A percentile compares a stretch with the other conserved stretches of the same genome.
phyloP scores from a whole-genome alignment of 2,888 invertebrate genomes.

The Tinea pellionella region DNA sequence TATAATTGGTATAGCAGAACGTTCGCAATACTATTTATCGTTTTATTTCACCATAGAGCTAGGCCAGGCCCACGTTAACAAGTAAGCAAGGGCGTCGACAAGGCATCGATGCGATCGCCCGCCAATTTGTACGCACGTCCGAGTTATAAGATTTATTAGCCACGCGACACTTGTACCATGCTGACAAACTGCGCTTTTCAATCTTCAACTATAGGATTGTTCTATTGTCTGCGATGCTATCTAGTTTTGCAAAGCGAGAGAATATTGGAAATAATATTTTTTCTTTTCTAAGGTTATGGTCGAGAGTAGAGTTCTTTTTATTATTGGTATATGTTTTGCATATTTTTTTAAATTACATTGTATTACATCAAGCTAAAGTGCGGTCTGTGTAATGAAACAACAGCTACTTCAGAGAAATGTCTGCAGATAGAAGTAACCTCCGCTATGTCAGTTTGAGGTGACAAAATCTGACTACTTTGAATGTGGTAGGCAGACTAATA shows the following conservation, averaged over 20 bases:
- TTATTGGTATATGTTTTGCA: too few relatives aligned
- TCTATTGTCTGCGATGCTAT: neutral
- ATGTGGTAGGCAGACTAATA: too few relatives aligned
- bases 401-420: too few relatives aligned
- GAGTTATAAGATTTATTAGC: constrained; percentile 46
- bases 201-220: neutral
- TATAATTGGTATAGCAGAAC: neutral
- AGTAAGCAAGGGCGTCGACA: constrained; percentile 4
- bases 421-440: too few relatives aligned
- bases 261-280: too few relatives aligned
- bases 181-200: constrained; percentile 1
- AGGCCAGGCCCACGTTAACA: neutral
- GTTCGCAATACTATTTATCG: neutral
- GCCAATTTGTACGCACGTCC: constrained; percentile 64
- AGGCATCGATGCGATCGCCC: constrained; percentile 34
- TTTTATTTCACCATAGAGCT: neutral
- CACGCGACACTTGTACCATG: constrained; percentile 35
- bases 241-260: neutral
- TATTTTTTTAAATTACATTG: too few relatives aligned
- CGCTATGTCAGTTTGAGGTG: too few relatives aligned
- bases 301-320: too few relatives aligned
- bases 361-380: too few relatives aligned
- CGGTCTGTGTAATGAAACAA: too few relatives aligned
- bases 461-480: too few relatives aligned
- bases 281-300: too few relatives aligned